A percentile compares a stretch with the other conserved stretches of the same genome.
Evolutionary conservation across 2,113 vertebrate genomes (phyloP).

Genomic region (Megaceryle torquata): DNA sequence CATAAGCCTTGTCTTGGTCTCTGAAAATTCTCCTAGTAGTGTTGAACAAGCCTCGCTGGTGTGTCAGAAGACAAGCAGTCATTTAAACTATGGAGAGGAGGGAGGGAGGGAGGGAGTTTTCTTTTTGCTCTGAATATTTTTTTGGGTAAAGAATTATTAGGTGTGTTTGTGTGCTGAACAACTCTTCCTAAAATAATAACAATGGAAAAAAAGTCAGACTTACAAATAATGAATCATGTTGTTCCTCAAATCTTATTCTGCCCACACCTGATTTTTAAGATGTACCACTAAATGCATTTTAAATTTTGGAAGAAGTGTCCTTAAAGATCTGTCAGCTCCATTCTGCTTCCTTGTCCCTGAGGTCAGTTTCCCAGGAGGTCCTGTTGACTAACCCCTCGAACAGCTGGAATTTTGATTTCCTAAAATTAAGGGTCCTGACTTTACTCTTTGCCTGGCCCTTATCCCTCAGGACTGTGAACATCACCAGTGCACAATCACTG

Average conservation of each 20-base stretch:
- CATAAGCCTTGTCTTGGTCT: not conserved
- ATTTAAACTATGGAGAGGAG: not conserved
- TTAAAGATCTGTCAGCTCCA: no score
- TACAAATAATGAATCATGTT: not conserved
- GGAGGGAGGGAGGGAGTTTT: not conserved
- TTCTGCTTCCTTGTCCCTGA: no score
- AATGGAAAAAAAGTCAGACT: not conserved
- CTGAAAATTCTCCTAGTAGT: not conserved
- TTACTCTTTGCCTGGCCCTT: no score
- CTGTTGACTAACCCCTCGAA: no score
- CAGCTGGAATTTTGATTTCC: no score
- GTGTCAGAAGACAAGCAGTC: not conserved
- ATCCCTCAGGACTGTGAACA: no score
- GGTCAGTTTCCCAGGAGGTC: no score
- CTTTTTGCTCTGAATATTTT: not conserved
- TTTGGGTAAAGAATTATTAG: not conserved
- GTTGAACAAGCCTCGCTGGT: not conserved
- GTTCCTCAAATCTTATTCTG: not conserved
- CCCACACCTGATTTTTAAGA: not conserved
- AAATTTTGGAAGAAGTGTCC: not conserved
- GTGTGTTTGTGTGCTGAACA: not conserved
- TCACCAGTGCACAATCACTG: no score
- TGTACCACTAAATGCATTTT: not conserved
- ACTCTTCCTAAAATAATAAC: not conserved
- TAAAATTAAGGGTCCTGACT: no score